phyloP scores from a whole-genome alignment of 1,140 invertebrate genomes.

The Drosophila micromelanica region DNA sequence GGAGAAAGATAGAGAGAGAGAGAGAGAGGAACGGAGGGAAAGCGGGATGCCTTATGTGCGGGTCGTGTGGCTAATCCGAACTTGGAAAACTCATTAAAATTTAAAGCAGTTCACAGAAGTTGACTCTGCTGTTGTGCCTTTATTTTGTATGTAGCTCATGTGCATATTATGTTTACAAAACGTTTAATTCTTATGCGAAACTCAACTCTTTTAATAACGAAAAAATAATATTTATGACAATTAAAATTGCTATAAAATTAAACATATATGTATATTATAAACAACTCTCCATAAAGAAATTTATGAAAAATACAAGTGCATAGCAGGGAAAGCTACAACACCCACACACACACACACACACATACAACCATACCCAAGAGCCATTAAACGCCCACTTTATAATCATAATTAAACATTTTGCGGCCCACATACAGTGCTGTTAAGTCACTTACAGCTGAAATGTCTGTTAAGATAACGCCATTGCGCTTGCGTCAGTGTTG shows the following conservation, averaged over 20 bases:
- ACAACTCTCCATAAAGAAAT: slow-evolving; percentile 36
- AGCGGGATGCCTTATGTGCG: neutral
- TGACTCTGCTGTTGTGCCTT: slow-evolving; percentile 24
- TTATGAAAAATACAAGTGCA: slow-evolving; percentile 42
- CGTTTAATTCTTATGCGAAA: slow-evolving; percentile 38
- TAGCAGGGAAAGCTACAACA: slow-evolving; percentile 36
- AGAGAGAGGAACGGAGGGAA: neutral
- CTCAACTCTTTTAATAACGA: neutral
- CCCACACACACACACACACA: slow-evolving; percentile 6
- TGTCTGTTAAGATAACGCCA: slow-evolving; percentile 15
- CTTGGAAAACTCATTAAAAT: slow-evolving; percentile 71
- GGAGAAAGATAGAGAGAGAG: neutral
- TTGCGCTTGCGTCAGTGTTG: slow-evolving; percentile 25
- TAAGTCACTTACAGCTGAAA: slow-evolving; percentile 14
- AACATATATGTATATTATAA: slow-evolving; percentile 29
- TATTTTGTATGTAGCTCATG: slow-evolving; percentile 17
- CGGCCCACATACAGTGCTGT: slow-evolving; percentile 27
- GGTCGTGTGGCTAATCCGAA: slow-evolving; percentile 56
- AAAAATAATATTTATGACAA: neutral
- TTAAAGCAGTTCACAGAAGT: slow-evolving; percentile 57
- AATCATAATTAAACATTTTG: slow-evolving; percentile 69
- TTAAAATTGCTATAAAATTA: neutral
- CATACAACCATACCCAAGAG: neutral
- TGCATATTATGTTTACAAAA: slow-evolving; percentile 16
- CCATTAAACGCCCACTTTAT: slow-evolving; percentile 56